Base-by-base conservation (phyloP, 1,140 invertebrate genomes). In the Conus betulinus region DNA sequence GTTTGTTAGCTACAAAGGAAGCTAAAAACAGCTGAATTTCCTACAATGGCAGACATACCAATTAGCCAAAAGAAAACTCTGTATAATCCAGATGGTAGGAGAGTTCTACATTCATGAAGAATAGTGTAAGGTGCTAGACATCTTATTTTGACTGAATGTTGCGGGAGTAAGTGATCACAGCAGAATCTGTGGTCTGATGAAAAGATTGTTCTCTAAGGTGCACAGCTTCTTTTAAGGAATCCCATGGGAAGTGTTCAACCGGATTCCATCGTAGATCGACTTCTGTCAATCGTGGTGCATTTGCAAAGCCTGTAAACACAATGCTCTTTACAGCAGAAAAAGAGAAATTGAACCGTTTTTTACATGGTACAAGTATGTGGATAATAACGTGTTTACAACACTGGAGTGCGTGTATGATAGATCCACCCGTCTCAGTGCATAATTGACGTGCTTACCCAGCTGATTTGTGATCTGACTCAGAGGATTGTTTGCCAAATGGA, bases 21-120 rank as follows among this genome's bases (percentile, higher is more conserved):
- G 76, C 85, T 39, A 85, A 60, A 52, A 89, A 78, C 87, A 55
- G 74, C 81, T 63, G 63, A 39, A 85, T 93, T 93, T 23, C 92
- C 92, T 7, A 89, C n/a, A 23, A 92, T 55, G 5, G 91, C 81
- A 20, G 90, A 3, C 4, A 89, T 57, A 5, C 89, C 89, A 78
- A 91, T 85, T 63, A 91, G 39, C 86, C 55, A 91, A 4, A 92
- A 76, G 15, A 84, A 83, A 15, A 90, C 83, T 17, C 89, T 71
- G 3, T 91, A 84, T 39, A 88, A 20, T 53, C 84, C 71, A n/a
- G 87, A 86, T 52, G 79, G 63, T 57, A 92, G 85, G 51, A 92
- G 78, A 63, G 91, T 87, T 23, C 79, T 78, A 83, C 91, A 92
- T 5, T 91, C 91, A 3, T 91, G 91, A 57, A 92, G 84, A 52